These are phyloP conservation scores for Clarias laeviceps DNA, from an alignment of 2,797 vertebrate genomes.

Conservation along the genomic window DNA sequence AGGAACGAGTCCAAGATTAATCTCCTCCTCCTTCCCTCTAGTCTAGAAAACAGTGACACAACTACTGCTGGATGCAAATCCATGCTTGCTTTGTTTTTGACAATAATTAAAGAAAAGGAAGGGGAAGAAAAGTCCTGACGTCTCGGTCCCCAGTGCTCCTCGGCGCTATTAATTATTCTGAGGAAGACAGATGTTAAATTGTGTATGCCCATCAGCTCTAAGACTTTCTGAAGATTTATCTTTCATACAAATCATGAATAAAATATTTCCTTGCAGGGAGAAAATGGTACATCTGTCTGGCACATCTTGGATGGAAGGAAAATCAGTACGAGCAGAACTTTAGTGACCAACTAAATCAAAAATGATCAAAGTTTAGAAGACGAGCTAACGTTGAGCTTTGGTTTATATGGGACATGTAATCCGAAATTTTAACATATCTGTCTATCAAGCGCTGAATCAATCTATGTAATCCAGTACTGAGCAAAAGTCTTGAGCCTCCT, in stretches of 20 bases:
- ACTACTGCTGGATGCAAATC: slow-evolving; percentile 49
- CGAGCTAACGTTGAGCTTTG: neutral
- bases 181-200: slow-evolving; percentile 82
- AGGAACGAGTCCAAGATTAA: neutral
- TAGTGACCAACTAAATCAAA: slow-evolving; percentile 54
- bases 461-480: neutral
- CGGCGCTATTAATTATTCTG: slow-evolving; percentile 77
- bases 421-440: slow-evolving; percentile 14
- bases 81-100: slow-evolving; percentile 66
- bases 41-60: slow-evolving; percentile 33
- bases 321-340: slow-evolving; percentile 63
- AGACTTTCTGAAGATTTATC: slow-evolving; percentile 81
- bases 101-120: slow-evolving; percentile 73
- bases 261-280: slow-evolving; percentile 80
- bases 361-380: neutral
- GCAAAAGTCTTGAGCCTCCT: no score
- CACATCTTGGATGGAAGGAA: slow-evolving; percentile 67
- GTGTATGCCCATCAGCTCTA: slow-evolving; percentile 81
- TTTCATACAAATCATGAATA: slow-evolving; percentile 84
- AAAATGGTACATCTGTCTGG: slow-evolving; percentile 80
- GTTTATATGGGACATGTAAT: slow-evolving; percentile 31
- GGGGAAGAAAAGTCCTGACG: slow-evolving; percentile 68
- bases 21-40: neutral
- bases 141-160: slow-evolving; percentile 68
- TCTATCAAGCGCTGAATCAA: neutral